Percentiles rank a stretch among this genome's conserved stretches.
Evolutionary conservation across 2,113 vertebrate genomes (phyloP).

Genomic region (Ochotona curzoniae): DNA sequence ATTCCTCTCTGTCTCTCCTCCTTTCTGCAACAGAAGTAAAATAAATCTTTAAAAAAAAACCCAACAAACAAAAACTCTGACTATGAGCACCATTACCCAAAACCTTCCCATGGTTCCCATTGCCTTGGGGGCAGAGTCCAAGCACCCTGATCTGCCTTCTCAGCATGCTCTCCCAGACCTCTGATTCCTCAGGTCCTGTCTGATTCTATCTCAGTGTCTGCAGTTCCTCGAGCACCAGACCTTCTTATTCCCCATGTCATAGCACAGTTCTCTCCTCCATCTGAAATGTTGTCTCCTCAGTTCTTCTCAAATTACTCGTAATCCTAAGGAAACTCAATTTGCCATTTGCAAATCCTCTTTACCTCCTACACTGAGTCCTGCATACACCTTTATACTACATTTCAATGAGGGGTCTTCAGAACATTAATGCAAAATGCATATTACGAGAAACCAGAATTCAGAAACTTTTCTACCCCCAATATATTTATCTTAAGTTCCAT

Average conservation of each 20-base stretch:
- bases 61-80: not conserved
- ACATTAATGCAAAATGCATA: no score
- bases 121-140: not conserved
- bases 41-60: no score
- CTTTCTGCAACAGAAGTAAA: no score
- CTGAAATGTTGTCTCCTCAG: not conserved
- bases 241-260: fast-evolving
- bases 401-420: no score
- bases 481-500: no score
- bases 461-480: no score
- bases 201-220: not conserved
- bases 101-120: fast-evolving
- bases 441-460: no score
- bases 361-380: not conserved
- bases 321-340: not conserved
- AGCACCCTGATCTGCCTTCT: not conserved
- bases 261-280: not conserved
- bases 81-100: not conserved
- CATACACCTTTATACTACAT: no score
- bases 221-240: not conserved
- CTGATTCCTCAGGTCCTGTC: no score
- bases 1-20: no score
- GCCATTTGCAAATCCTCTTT: not conserved
- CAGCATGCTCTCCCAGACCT: not conserved
- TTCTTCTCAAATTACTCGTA: not conserved